Evolutionary conservation across 2,888 invertebrate genomes (phyloP).

Genomic region (Lepetodrilus schrolli): DNA sequence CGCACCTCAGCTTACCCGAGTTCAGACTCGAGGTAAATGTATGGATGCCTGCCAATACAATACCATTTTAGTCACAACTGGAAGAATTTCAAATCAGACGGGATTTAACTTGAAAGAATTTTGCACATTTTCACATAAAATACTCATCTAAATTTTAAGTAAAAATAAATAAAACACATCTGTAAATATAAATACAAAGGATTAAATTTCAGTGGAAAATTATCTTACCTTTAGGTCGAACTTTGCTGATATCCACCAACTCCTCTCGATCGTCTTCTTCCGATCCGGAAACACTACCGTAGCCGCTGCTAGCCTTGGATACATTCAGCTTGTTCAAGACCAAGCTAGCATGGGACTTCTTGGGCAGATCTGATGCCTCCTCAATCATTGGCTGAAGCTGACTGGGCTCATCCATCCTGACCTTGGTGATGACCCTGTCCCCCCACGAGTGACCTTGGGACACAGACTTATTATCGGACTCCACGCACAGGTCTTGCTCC

Average conservation of each 20-base stretch:
- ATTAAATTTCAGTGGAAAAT: too few relatives aligned
- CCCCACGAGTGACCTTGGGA: slow-evolving; percentile 61
- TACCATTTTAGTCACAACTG: not conserved
- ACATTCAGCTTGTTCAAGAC: slow-evolving; percentile 41
- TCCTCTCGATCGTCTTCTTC: slow-evolving; percentile 46
- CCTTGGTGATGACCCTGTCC: slow-evolving; percentile 50
- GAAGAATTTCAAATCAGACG: too few relatives aligned
- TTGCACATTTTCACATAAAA: too few relatives aligned
- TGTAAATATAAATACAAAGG: too few relatives aligned
- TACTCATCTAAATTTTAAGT: too few relatives aligned
- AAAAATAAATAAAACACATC: too few relatives aligned
- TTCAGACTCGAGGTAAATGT: not conserved
- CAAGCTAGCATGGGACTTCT: slow-evolving; percentile 24
- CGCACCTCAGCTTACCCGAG: not conserved
- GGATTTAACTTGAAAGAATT: too few relatives aligned
- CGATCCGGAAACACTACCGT: slow-evolving; percentile 50
- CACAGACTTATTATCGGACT: slow-evolving; percentile 60
- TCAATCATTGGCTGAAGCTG: slow-evolving; percentile 22
- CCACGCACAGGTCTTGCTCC: slow-evolving; percentile 57
- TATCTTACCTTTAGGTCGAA: slow-evolving; percentile 51
- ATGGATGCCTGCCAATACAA: not conserved
- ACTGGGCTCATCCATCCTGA: slow-evolving; percentile 28
- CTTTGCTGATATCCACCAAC: slow-evolving; percentile 18
- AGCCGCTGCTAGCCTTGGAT: slow-evolving; percentile 53
- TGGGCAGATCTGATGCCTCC: not conserved